Conservation (phyloP, 2,113 vertebrate genomes). For the mouse (Mus musculus) region GRCm39 chr13:109882501-109883000, state of each 20-base stretch:
- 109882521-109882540: background rate
- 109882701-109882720: background rate
- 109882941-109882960: background rate
- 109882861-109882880: too few species aligned
- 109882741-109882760: background rate
- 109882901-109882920: background rate
- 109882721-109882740: background rate
- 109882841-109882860: too few species aligned
- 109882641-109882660: too few species aligned
- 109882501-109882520: background rate
- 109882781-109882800: background rate
- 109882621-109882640: background rate
- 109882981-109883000: background rate
- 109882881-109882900: background rate
- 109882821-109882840: background rate
- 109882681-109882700: background rate
- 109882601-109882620: background rate
- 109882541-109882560: background rate
- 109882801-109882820: background rate
- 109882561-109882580: background rate
- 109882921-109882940: background rate
- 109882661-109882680: background rate
- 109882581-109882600: too few species aligned
- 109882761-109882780: accelerated
- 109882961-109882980: background rate